Evolutionary conservation across 2,797 vertebrate species (phyloP).

Genomic region (Pseudopleuronectes americanus): DNA sequence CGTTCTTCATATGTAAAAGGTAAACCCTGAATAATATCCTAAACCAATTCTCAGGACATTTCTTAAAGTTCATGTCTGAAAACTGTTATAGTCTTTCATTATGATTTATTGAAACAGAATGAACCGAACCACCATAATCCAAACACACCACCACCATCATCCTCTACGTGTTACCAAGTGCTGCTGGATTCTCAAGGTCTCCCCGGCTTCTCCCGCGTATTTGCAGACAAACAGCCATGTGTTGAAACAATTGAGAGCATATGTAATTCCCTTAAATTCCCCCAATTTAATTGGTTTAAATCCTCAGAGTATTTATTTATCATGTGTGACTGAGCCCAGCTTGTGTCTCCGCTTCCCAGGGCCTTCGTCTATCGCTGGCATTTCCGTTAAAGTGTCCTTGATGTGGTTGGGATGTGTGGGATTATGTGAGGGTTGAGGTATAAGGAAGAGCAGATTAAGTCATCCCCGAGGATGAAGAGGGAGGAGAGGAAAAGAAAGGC

Average conservation of each 20-base stretch:
- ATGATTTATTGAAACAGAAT: neutral
- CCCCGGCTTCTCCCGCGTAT: neutral
- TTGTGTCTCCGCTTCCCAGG: slow-evolving; percentile 9
- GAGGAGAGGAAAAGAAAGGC: slow-evolving; percentile 33
- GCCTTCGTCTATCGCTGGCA: slow-evolving; percentile 21
- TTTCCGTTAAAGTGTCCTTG: slow-evolving; percentile 35
- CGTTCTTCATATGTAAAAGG: too few species aligned
- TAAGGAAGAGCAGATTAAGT: slow-evolving; percentile 51
- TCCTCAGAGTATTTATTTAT: slow-evolving; percentile 8
- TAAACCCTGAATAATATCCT: too few species aligned
- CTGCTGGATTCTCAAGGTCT: neutral
- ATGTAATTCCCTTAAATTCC: slow-evolving; percentile 15
- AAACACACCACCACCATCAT: neutral
- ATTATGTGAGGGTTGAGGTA: slow-evolving; percentile 42
- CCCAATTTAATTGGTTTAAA: slow-evolving; percentile 23
- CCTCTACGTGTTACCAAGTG: neutral
- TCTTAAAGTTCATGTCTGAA: too few species aligned
- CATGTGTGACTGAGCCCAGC: slow-evolving; percentile 24
- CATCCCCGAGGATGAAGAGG: slow-evolving; percentile 26
- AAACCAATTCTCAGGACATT: too few species aligned
- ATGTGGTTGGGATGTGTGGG: slow-evolving; percentile 14
- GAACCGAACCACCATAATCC: neutral
- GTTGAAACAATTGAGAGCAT: neutral
- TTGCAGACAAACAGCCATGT: neutral
- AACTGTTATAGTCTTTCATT: neutral